Base-by-base conservation (phyloP, 30 jellyfish, hydroid and myxozoan genomes). In the Hydractinia echinata region DNA sequence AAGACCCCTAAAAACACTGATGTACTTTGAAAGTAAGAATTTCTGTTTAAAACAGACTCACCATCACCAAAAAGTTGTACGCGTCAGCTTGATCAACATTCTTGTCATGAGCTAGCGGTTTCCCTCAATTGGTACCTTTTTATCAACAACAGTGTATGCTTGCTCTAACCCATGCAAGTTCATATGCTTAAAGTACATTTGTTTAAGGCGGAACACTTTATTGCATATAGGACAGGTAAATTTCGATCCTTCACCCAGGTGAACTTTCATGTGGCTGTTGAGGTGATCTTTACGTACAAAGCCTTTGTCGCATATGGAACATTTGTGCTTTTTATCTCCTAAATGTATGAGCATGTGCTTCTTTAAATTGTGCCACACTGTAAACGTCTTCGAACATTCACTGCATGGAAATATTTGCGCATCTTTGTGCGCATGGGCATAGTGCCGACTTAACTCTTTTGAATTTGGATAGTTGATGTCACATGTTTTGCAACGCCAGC, bases 331-430 rank as follows among this genome's bases (percentile, higher is more conserved):
- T 51, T 80, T 80, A 55, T 80, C 87, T 7, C 87, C 87, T 11
- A 80, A 51, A 68, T 80, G 87, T 10, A 80, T 80, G 10, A 80
- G 79, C 87, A 80, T 80, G 81, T 80, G 87, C 67, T 80, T 80
- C 66, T 80, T 80, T 50, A 80, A 84, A 68, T 80, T 80, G 81
- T 80, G 87, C 87, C 87, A 80, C 48, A 80, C 87, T 9, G 87
- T 80, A 66, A 80, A 80, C 3, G 87, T 80, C 44, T 80, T 80
- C 67, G 87, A 61, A 49, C 87, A 80, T 62, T 80, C 87, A 52
- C 81, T 61, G 44, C 87, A 80, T 10, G 87, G 87, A 66, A 80
- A 80, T 39, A 80, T 20, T 21, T 80, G 87, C 1, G 87, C 82
- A 66, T 80, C 87, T 66, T 80, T 80, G 81, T 80, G 87, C 16